Conservation (phyloP, 2,113 vertebrate species). For the Eolophus roseicapilla region DNA sequence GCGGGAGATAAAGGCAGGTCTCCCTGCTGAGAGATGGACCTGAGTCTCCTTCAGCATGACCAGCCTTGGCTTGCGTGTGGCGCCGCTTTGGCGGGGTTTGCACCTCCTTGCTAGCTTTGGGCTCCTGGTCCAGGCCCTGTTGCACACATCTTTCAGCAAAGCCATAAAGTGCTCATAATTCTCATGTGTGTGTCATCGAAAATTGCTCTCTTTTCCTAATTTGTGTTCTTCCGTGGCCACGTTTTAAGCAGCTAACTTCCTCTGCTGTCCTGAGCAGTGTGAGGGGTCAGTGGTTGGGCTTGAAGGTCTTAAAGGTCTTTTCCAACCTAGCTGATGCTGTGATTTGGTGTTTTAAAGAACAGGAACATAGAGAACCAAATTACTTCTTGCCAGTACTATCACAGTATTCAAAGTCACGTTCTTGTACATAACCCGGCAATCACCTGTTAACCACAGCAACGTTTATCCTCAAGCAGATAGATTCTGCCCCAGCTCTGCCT, state of each 20-base stretch:
- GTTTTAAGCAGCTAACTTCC: neutral
- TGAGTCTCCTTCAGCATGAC: neutral
- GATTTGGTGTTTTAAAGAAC: rapidly evolving
- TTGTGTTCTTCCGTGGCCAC: rapidly evolving
- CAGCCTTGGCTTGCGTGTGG: rapidly evolving
- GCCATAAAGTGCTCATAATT: rapidly evolving
- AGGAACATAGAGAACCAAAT: neutral
- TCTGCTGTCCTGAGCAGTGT: neutral
- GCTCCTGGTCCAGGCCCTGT: too few relatives aligned
- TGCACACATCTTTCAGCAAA: rapidly evolving
- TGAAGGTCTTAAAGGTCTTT: neutral
- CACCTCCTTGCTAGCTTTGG: rapidly evolving
- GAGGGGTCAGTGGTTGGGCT: neutral
- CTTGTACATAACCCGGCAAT: rapidly evolving
- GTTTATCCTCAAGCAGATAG: neutral
- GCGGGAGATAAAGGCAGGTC: too few relatives aligned
- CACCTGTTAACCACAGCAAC: rapidly evolving
- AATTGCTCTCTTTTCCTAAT: rapidly evolving
- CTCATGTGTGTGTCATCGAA: rapidly evolving
- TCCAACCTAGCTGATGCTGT: neutral
- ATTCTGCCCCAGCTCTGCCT: neutral
- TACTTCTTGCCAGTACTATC: neutral
- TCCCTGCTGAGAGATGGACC: neutral
- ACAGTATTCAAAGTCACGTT: neutral
- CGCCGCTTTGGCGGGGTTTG: rapidly evolving